Conservation (phyloP, 2,797 vertebrate species). For the Peromyscus melanophrys region DNA sequence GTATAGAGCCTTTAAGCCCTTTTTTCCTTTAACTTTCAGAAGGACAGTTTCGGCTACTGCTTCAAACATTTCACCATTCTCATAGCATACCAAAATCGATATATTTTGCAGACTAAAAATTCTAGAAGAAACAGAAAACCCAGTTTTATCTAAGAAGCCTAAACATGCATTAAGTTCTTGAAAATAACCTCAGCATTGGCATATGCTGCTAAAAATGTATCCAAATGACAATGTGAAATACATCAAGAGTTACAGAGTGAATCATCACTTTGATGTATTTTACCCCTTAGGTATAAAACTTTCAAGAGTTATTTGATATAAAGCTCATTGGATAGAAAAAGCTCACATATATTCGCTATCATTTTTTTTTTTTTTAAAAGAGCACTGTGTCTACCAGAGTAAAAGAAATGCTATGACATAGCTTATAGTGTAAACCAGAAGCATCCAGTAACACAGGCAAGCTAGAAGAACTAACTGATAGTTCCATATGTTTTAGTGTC, state of each 20-base stretch:
- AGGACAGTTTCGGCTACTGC: not conserved
- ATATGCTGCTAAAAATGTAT: conserved; percentile 48
- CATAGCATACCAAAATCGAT: not conserved
- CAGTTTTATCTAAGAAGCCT: conserved; percentile 49
- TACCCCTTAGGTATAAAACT: conserved; percentile 70
- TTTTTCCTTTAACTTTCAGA: not conserved
- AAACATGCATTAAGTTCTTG: conserved; percentile 65
- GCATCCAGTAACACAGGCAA: not conserved
- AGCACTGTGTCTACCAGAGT: conserved; percentile 48
- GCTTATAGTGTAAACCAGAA: not conserved
- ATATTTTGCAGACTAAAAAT: conserved; percentile 10
- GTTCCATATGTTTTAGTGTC: not conserved
- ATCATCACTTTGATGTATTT: conserved; percentile 68
- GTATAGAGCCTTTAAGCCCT: not conserved
- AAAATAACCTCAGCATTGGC: conserved; percentile 58
- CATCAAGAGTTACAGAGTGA: conserved; percentile 48
- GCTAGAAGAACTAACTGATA: not conserved
- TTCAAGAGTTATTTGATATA: conserved; percentile 73
- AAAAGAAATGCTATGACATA: conserved; percentile 8
- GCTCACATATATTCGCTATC: conserved; percentile 45
- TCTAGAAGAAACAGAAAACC: conserved; percentile 39
- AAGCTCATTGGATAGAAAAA: conserved; percentile 59
- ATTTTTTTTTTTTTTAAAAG: not conserved
- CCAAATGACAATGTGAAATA: conserved; percentile 59
- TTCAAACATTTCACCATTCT: not conserved